Evolutionary conservation across 2,888 invertebrate genomes (phyloP).

Genomic region (Acrocera orbiculus): DNA sequence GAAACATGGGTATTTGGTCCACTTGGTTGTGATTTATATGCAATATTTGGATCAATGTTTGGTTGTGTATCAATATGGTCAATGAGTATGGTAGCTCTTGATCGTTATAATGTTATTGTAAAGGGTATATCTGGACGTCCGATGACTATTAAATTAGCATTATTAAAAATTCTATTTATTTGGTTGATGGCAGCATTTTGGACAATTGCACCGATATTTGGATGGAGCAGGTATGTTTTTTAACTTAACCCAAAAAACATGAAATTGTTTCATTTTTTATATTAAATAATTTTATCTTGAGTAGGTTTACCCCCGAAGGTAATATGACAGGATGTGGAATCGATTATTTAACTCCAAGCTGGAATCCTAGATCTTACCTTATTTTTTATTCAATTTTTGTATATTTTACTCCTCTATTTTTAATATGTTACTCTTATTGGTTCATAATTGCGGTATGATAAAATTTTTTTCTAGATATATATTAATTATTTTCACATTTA

Average conservation of each 20-base stretch:
- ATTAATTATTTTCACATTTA: neutral
- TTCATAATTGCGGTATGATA: conserved; percentile 60
- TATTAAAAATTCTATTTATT: conserved; percentile 57
- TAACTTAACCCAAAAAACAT: neutral
- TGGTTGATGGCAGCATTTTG: conserved; percentile 62
- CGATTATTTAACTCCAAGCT: conserved; percentile 61
- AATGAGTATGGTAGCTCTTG: conserved; percentile 81
- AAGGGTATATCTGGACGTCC: conserved; percentile 75
- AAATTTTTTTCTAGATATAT: neutral
- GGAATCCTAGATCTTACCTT: conserved; percentile 63
- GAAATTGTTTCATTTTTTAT: neutral
- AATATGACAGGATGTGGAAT: conserved; percentile 89
- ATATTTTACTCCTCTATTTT: conserved; percentile 56
- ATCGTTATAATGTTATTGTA: conserved; percentile 87
- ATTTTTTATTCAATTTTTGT: conserved; percentile 60
- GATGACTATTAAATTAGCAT: conserved; percentile 61
- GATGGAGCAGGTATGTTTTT: conserved; percentile 62
- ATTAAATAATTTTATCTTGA: neutral
- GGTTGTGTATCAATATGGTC: conserved; percentile 87
- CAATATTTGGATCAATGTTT: conserved; percentile 47
- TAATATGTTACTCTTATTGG: conserved; percentile 75
- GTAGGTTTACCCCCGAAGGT: conserved; percentile 82
- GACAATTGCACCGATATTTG: conserved; percentile 71
- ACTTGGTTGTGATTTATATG: conserved; percentile 40
- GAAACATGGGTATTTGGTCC: conserved; percentile 43